Evolutionary conservation across 2,888 invertebrate species (phyloP).

Genomic region (Hypomecis atomaria): DNA sequence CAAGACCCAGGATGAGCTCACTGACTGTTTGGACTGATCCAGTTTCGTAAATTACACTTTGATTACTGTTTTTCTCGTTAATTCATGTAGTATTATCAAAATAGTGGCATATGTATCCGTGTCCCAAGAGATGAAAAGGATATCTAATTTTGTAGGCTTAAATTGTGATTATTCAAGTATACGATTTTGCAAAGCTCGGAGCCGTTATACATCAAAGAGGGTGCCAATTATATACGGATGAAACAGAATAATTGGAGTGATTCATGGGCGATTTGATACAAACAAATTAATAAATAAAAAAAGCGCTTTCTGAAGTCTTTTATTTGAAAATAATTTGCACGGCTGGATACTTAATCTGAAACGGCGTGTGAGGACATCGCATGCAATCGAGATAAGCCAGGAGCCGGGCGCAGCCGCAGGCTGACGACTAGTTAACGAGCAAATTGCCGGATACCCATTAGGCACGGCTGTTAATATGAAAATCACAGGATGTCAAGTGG

Average conservation of each 20-base stretch:
- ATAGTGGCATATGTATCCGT: constrained; percentile 17
- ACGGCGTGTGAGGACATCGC: constrained; percentile 4
- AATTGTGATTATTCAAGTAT: constrained; percentile 4
- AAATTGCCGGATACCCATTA: constrained; percentile 43
- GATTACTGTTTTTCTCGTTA: constrained; percentile 37
- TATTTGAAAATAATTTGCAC: no score
- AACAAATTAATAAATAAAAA: not conserved
- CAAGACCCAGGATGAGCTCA: constrained; percentile 57
- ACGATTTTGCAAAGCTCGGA: constrained; percentile 4
- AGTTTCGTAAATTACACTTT: constrained; percentile 49
- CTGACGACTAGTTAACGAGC: constrained; percentile 38
- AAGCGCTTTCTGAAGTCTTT: not conserved
- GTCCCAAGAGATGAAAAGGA: constrained; percentile 21
- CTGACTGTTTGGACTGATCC: constrained; percentile 58
- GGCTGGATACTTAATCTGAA: not conserved
- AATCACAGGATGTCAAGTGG: constrained; percentile 45
- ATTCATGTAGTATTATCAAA: constrained; percentile 32
- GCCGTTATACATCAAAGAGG: not conserved
- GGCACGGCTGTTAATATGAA: constrained; percentile 43
- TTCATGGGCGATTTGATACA: not conserved
- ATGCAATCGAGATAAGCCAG: constrained; percentile 14
- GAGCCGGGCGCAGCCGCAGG: constrained; percentile 31
- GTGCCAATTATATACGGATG: constrained; percentile 2
- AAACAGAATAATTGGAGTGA: constrained; percentile 8
- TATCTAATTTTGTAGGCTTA: constrained; percentile 14